Percentiles rank a stretch among this genome's conserved stretches.
Evolutionary conservation across 1,140 invertebrate species (phyloP).

Genomic region (Dreissena rostriformis): DNA sequence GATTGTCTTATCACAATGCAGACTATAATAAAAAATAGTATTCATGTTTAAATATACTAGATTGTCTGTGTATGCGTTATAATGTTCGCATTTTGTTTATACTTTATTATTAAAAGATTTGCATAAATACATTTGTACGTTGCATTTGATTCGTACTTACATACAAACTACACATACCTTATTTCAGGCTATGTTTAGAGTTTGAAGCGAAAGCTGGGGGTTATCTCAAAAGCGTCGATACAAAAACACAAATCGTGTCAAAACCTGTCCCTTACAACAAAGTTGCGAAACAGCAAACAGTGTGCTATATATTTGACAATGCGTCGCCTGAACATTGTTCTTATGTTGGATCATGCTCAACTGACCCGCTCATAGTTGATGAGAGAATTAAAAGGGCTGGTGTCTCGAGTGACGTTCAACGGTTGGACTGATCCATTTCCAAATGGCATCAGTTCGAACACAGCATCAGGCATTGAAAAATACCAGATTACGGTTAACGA

Average conservation of each 20-base stretch:
- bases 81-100: too few relatives aligned
- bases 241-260: not conserved
- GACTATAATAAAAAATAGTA: too few relatives aligned
- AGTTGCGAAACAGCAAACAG: not conserved
- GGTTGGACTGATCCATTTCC: constrained; percentile 27
- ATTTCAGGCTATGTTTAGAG: constrained; percentile 30
- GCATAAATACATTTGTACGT: too few relatives aligned
- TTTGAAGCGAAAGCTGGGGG: constrained; percentile 15
- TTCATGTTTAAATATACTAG: too few relatives aligned
- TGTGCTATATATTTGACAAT: constrained; percentile 27
- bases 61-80: too few relatives aligned
- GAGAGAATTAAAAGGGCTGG: not conserved
- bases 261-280: constrained; percentile 1
- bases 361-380: not conserved
- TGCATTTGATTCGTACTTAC: too few relatives aligned
- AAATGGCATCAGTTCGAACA: not conserved
- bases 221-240: constrained; percentile 17
- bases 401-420: not conserved
- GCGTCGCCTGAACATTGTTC: constrained; percentile 7
- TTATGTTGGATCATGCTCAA: not conserved
- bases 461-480: constrained; percentile 17
- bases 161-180: too few relatives aligned
- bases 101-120: too few relatives aligned
- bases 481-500: constrained; percentile 10
- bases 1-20: too few relatives aligned